Base-by-base conservation (phyloP, 2,888 invertebrate species). In the Myopa testacea region DNA sequence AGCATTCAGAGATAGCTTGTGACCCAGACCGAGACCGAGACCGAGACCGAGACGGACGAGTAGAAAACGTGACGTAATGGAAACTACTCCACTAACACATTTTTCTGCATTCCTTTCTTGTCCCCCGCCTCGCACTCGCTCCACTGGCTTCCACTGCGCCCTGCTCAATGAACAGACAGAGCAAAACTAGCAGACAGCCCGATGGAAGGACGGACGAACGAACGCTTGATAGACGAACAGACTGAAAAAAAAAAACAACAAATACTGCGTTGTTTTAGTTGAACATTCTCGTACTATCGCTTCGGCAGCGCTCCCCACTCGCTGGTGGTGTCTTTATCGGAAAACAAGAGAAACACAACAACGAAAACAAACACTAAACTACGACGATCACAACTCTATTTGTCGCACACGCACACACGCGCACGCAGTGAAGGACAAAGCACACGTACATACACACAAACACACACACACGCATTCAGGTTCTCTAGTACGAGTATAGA, bases 31-130 rank as follows among this genome's bases (percentile, higher is more conserved):
- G 80, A 81, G 79, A 79, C 77, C 82, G 80, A 81, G 79, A 79
- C 77, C 78, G 74, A 79, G 79, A 79, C 81, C 82, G 79, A 84
- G 83, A 83, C 34, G 77, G 74, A 79, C 69, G 73, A 80, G 80
- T 79, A 81, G 81, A 81, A 82, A 83, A 87, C 88, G 87, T 88
- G 88, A 88, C 88, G 88, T 88, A 88, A 88, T 88, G 86, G 84
- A 87, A 88, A 87, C 88, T 88, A 88, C 88, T 88, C 88, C 88
- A 88, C 88, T 88, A 88, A 88, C 88, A 88, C 88, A 88, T 88
- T 88, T 88, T 88, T 86, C 88, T 88, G 86, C 87, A 87, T 87
- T 87, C 87, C 86, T 85, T 60, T 82, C 84, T 84, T 82, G 85
- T 82, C 81, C 78, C 80, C 81, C 62, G 40, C 14, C 34, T 37